A percentile compares a stretch with the other conserved stretches of the same genome.
These are phyloP conservation scores for Drosophila bunnanda DNA, from an alignment of 2,888 invertebrate genomes.

Conservation along the genomic window DNA sequence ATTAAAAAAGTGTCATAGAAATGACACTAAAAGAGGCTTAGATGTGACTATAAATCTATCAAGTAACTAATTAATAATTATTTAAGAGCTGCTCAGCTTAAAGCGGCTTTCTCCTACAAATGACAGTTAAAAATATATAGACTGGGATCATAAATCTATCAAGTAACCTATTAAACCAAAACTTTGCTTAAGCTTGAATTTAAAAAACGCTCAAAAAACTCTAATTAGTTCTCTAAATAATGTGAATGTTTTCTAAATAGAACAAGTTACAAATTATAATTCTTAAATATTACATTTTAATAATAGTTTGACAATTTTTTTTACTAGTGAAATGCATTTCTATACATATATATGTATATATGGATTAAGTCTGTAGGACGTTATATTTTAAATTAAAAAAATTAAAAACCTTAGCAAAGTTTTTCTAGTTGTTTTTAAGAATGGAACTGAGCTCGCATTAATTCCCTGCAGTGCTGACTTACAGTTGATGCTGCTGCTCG, in stretches of 20 bases:
- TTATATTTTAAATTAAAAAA: too few species aligned
- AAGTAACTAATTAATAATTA: neutral
- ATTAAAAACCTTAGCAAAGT: too few species aligned
- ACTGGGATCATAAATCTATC: neutral
- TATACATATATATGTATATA: too few species aligned
- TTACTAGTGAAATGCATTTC: too few species aligned
- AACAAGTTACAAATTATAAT: too few species aligned
- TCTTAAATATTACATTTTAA: too few species aligned
- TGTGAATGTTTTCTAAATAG: too few species aligned
- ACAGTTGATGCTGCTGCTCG: conserved; percentile 89
- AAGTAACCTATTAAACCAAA: neutral
- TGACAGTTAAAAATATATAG: neutral
- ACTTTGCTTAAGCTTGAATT: neutral
- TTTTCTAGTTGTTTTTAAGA: neutral
- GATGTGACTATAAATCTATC: neutral
- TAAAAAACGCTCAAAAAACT: too few species aligned
- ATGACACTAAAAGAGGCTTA: neutral
- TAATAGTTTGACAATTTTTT: too few species aligned
- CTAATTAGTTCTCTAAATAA: too few species aligned
- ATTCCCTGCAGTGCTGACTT: conserved; percentile 57
- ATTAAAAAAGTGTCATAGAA: neutral
- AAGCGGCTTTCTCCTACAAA: neutral
- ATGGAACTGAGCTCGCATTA: neutral
- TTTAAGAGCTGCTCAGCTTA: neutral
- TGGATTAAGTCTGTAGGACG: too few species aligned